phyloP scores from a whole-genome alignment of 2,888 invertebrate genomes.

The Acronicta leporina region DNA sequence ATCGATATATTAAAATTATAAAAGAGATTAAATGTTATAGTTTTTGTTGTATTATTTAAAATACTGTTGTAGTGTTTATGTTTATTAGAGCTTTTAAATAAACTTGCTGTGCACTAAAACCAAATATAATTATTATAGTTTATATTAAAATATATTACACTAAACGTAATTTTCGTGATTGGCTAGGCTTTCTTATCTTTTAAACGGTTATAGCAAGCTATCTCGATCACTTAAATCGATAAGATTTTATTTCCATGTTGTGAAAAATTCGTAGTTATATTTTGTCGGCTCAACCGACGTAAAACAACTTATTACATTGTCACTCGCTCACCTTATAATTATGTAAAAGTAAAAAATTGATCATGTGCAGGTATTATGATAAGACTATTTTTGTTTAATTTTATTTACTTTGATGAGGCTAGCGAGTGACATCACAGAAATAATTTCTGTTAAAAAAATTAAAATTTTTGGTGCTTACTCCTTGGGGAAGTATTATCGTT shows the following conservation, averaged over 20 bases:
- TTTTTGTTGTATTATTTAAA: conserved; percentile 51
- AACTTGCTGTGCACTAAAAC: conserved; percentile 82
- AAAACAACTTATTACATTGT: conserved; percentile 29
- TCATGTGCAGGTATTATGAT: conserved; percentile 44
- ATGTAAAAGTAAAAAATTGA: conserved; percentile 33
- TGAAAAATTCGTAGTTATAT: conserved; percentile 32
- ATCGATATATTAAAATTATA: conserved; percentile 58
- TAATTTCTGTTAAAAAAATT: conserved; percentile 33
- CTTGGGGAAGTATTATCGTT: conserved; percentile 76
- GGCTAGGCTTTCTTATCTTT: conserved; percentile 78
- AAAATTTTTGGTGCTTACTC: conserved; percentile 73
- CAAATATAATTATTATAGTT: conserved; percentile 81
- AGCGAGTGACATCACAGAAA: conserved; percentile 52
- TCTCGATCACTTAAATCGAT: conserved; percentile 33
- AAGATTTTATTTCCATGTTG: conserved; percentile 17
- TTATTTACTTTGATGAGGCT: conserved; percentile 44
- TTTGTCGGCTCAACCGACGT: conserved; percentile 29
- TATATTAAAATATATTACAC: conserved; percentile 59
- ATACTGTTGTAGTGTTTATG: conserved; percentile 56
- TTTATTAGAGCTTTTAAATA: conserved; percentile 69
- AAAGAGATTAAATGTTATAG: conserved; percentile 55
- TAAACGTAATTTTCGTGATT: conserved; percentile 59
- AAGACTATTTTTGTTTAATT: conserved; percentile 46
- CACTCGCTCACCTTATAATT: conserved; percentile 43
- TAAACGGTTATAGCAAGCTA: conserved; percentile 54